phyloP scores from a whole-genome alignment of 1,140 invertebrate species.

The Zaprionus vittiger region DNA sequence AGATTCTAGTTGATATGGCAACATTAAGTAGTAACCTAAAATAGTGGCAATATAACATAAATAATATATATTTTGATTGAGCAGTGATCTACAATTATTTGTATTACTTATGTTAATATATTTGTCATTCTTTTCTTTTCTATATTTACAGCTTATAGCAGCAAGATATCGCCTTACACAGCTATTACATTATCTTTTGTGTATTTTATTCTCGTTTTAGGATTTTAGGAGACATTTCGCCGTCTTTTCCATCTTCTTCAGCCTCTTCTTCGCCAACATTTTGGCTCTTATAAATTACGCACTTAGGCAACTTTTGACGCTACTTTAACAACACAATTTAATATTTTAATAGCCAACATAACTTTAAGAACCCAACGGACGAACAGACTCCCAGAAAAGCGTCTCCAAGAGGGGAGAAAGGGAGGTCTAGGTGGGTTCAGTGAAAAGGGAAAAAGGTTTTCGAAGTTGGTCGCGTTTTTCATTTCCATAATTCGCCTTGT shows the following conservation, averaged over 20 bases:
- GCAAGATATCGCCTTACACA: not conserved
- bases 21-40: too few relatives aligned
- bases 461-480: constrained; percentile 31
- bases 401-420: not conserved
- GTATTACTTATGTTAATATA: not conserved
- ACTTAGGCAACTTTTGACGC: constrained; percentile 32
- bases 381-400: not conserved
- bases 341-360: constrained; percentile 62
- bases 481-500: constrained; percentile 66
- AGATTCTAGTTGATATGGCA: too few relatives aligned
- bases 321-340: constrained; percentile 48
- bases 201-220: not conserved
- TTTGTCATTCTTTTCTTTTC: not conserved
- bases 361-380: constrained; percentile 26
- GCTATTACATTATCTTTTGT: not conserved
- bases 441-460: constrained; percentile 44
- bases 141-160: not conserved
- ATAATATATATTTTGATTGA: too few relatives aligned
- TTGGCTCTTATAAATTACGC: constrained; percentile 43
- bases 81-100: not conserved
- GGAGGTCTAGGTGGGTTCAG: not conserved
- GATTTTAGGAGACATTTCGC: not conserved
- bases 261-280: constrained; percentile 5
- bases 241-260: not conserved
- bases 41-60: too few relatives aligned